Evolutionary conservation across 2,888 invertebrate genomes (phyloP), one percentile per base, ranked within the genome.

Genomic region (Aphidius colemani): DNA sequence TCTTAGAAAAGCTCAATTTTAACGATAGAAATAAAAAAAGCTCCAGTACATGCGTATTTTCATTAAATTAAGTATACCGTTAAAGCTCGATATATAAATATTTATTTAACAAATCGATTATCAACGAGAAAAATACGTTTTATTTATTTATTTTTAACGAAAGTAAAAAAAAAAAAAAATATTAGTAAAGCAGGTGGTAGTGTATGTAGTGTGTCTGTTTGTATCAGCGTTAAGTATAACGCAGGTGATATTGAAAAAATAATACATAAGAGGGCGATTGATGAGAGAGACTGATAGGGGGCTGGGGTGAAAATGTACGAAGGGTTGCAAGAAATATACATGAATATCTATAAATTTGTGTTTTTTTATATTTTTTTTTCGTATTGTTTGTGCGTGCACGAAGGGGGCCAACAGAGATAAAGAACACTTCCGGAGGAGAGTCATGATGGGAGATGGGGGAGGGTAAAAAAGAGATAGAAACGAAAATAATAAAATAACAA

Each of bases 361-460:
- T 30, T 30, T 30, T 30, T 30, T 30, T 30, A 5, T 30, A 5
- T 30, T 30, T 30, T 30, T 30, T 30, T 30, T 30, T 30, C 5
- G 30, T 30, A 30, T 66, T 63, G 66, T 66, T 64, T 65, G 67
- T 66, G 65, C 60, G 66, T 62, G 62, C 66, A 66, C 70, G 75
- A 74, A 53, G 46, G 79, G 80, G 80, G 79, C 81, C 76, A 80
- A 81, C 81, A 77, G 79, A 81, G 81, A 82, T 80, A 82, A 80
- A 82, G 78, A 79, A 77, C 78, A 77, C 78, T 82, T 81, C 81
- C 81, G 81, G 80, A 77, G 76, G 73, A 71, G 69, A 71, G 71
- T 65, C 66, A 66, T 70, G 64, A 66, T 61, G 58, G 63, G 63
- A 56, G 50, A 46, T 59, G 45, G 51, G 57, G 39, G 45, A 30